These are phyloP conservation scores for Eudasyphora cyanicolor DNA, from an alignment of 2,888 invertebrate genomes.

Conservation along the genomic window DNA sequence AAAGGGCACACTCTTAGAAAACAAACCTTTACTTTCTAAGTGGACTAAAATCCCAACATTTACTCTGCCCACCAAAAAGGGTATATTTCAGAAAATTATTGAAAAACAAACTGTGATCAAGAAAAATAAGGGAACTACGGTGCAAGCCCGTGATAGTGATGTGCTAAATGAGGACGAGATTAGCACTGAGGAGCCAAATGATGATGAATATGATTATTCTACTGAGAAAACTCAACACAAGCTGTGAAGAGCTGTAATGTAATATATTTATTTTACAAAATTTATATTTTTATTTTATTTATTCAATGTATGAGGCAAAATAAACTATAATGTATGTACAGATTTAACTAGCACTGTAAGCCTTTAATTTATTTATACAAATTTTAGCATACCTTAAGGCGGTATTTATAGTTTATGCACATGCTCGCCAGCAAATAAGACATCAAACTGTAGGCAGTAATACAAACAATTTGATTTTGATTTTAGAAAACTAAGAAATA, in stretches of 20 bases:
- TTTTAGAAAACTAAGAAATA: no score
- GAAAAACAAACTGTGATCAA: neutral
- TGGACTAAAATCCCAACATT: neutral
- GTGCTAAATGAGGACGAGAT: neutral
- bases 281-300: constrained; percentile 1
- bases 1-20: neutral
- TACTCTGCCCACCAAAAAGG: neutral
- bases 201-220: no score
- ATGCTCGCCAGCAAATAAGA: neutral
- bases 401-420: neutral
- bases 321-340: neutral
- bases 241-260: no score
- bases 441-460: no score
- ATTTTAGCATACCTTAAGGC: neutral
- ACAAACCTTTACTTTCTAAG: neutral
- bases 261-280: neutral
- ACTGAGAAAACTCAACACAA: no score
- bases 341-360: neutral
- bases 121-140: neutral
- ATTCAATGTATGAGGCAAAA: neutral
- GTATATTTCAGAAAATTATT: neutral
- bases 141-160: neutral
- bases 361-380: neutral
- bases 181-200: no score
- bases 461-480: no score